Evolutionary conservation across 2,888 invertebrate species (phyloP), one percentile per base, ranked within the genome.

Genomic region (Teleiodes luculella): DNA sequence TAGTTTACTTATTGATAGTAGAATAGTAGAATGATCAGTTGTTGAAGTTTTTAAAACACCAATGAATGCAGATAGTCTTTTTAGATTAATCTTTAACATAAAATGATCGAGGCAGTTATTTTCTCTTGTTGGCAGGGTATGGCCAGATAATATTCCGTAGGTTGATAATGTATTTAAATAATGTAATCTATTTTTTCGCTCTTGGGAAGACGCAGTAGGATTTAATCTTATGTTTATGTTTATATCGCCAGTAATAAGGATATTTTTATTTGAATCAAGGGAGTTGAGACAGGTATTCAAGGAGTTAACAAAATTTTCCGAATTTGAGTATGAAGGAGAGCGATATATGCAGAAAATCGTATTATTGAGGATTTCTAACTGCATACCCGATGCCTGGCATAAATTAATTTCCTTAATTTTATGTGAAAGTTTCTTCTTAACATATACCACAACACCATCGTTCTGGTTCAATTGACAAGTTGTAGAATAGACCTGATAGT

Each of bases 391-490:
- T 4, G 50, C 50, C 1, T 39, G 28, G 5, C 3, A 31, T 11
- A 45, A n/a, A 36, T 45, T 36, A 13, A 51, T 35, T 43, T 54
- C 54, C 11, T 24, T 30, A 1, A 55, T 47, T 41, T 33, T 43
- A 11, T 51, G 41, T n/a, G n/a, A 33, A 3, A 51, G 13, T 1
- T 16, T 13, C 8, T 51, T 57, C 52, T 39, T 57, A 20, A 55
- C 14, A 41, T 56, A 59, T 5, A 53, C 46, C 0, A 57, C 56
- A 4, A 59, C 61, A 0, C 58, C 56, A 28, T 56, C 56, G 35
- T 39, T 58, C 46, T 58, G 56, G 18, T 58, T 58, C 1, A 52
- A 4, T 18, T 56, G 46, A 39, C 28, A 50, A 13, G 36, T 46
- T 4, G 56, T 56, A n/a, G 2, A 10, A 36, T 43, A 55, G 6